phyloP scores from a whole-genome alignment of 2,888 invertebrate genomes.

The Danaus chrysippus region DNA sequence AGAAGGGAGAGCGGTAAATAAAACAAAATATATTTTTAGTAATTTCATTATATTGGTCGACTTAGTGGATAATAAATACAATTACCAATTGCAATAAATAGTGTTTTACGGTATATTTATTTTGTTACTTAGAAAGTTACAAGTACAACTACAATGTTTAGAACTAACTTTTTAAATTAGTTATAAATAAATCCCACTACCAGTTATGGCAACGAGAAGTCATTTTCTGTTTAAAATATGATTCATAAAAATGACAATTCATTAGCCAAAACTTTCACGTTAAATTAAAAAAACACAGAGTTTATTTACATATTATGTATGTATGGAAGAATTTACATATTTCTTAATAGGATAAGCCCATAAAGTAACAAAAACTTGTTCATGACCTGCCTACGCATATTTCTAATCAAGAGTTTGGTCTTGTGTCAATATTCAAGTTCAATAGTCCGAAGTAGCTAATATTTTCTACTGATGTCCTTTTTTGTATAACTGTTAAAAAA shows the following conservation, averaged over 20 bases:
- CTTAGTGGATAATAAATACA: background rate
- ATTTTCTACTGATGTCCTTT: background rate
- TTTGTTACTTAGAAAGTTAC: slow-evolving; percentile 6
- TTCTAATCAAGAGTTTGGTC: slow-evolving; percentile 43
- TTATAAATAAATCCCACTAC: slow-evolving; percentile 41
- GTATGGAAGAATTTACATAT: slow-evolving; percentile 15
- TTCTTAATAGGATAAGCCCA: slow-evolving; percentile 14
- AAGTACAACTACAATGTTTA: slow-evolving; percentile 1
- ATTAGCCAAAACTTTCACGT: slow-evolving; percentile 64
- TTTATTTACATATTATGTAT: slow-evolving; percentile 23
- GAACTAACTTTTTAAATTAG: slow-evolving; percentile 13
- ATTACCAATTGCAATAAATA: background rate
- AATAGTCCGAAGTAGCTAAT: slow-evolving; percentile 39
- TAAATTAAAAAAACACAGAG: slow-evolving; percentile 35
- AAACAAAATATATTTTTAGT: background rate
- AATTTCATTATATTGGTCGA: background rate
- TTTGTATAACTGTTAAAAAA: background rate
- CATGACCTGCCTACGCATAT: slow-evolving; percentile 45
- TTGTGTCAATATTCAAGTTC: slow-evolving; percentile 44
- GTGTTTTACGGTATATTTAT: background rate
- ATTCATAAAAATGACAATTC: slow-evolving; percentile 60
- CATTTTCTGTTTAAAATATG: slow-evolving; percentile 44
- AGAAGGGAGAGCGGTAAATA: background rate
- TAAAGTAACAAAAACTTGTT: slow-evolving; percentile 14
- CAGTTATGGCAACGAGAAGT: slow-evolving; percentile 70